Evolutionary conservation across 2,888 invertebrate species (phyloP), one percentile per base, ranked within the genome.

Genomic region (Schizotus pectinicornis): DNA sequence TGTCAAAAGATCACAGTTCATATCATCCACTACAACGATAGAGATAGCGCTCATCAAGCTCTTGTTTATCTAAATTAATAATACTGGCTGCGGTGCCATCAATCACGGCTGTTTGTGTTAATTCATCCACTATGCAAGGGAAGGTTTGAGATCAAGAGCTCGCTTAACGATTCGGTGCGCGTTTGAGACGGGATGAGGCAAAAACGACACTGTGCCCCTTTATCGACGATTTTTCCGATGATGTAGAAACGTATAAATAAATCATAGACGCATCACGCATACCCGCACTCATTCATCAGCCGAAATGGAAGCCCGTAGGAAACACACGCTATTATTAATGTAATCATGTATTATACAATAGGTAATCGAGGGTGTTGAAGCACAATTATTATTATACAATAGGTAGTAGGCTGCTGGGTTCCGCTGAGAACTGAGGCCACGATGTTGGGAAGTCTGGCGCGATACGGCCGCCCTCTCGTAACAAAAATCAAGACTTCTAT

Each of bases 1-100:
- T 67, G 69, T 68, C 67, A 65, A 65, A 68, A 70, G 67, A 71
- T 70, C 71, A 71, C 70, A 71, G 69, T 67, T 64, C 64, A 22
- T 22, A 22, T 22, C 22, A 68, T 62, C 51, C 67, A 64, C 68
- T 69, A 69, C 65, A 69, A 69, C 55, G 67, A 65, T 63, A 64
- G 58, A 66, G 67, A 67, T 53, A 56, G 64, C 61, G 64, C 62
- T 60, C 62, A 49, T 62, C 55, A 61, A 53, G 62, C 64, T 61
- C 60, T 62, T 67, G 61, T 62, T 66, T 62, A 66, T 65, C 65
- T 70, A 67, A 65, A 69, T 69, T 67, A 71, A 67, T 71, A 71
- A 71, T 71, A 71, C 71, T 71, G 71, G 64, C 62, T 66, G 65
- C 66, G 65, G 65, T 61, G 65, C 63, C 67, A 69, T 69, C 63